phyloP scores from a whole-genome alignment of 2,888 invertebrate genomes.

The Tryphoninae sp. region DNA sequence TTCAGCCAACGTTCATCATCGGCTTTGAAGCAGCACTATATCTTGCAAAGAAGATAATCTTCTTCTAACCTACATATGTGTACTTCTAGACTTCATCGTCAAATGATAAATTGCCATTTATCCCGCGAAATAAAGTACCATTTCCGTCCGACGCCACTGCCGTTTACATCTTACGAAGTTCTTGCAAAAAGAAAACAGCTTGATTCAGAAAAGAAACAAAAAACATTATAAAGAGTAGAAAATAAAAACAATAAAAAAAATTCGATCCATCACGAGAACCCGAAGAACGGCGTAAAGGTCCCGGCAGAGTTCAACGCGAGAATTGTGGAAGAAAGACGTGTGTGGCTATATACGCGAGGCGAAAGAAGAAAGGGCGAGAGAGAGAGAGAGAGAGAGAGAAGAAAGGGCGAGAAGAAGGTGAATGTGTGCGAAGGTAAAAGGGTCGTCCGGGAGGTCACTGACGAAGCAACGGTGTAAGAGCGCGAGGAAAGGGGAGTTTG shows the following conservation, averaged over 20 bases:
- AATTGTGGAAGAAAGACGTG: constrained; percentile 26
- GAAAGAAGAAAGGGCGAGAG: constrained; percentile 16
- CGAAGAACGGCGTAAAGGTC: constrained; percentile 20
- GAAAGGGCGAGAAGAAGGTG: constrained; percentile 66
- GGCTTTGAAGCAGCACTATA: constrained; percentile 6
- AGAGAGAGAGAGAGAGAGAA: constrained; percentile 11
- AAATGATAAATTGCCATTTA: constrained; percentile 39
- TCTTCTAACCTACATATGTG: constrained; percentile 25
- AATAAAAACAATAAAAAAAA: constrained; percentile 1
- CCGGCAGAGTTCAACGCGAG: constrained; percentile 8
- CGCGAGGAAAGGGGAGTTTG: constrained; percentile 69
- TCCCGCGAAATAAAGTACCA: constrained; percentile 37
- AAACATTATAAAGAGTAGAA: not conserved
- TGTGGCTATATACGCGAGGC: not conserved
- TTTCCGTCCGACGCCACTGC: constrained; percentile 1
- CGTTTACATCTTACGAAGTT: constrained; percentile 34
- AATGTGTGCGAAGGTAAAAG: constrained; percentile 74
- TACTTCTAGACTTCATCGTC: constrained; percentile 10
- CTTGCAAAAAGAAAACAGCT: constrained; percentile 14
- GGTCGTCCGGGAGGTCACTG: constrained; percentile 78
- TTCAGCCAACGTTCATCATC: constrained; percentile 8
- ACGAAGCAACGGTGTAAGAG: constrained; percentile 75
- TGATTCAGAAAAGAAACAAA: not conserved
- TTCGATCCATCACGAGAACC: not conserved
- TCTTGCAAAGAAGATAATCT: constrained; percentile 9